Percentiles rank a stretch among this genome's conserved stretches.
Conservation (phyloP, 2,888 invertebrate genomes). For the Cinara cedri region DNA sequence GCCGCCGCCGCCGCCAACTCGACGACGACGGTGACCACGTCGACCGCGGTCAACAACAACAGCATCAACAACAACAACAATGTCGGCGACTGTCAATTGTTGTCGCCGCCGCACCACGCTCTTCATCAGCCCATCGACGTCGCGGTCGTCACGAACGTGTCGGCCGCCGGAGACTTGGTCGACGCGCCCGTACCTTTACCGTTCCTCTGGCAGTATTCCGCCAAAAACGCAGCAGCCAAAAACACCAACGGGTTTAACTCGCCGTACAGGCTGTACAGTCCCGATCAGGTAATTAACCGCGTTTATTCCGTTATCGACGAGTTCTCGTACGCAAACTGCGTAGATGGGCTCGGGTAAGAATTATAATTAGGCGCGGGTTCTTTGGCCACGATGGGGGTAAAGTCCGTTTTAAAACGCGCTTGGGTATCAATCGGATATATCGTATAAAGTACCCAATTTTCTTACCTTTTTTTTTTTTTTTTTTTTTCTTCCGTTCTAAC, state of each 20-base stretch:
- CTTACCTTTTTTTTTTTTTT: background rate
- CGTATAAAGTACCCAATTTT: background rate
- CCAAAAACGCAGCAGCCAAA: conserved; percentile 68
- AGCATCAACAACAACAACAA: conserved; percentile 58
- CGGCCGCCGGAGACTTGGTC: conserved; percentile 4
- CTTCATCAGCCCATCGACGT: conserved; percentile 57
- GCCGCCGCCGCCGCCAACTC: conserved; percentile 4
- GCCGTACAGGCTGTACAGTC: conserved; percentile 75
- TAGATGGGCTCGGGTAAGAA: too few relatives aligned
- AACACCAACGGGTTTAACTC: conserved; percentile 67
- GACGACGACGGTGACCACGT: conserved; percentile 39
- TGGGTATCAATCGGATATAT: too few relatives aligned
- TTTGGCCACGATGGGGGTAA: background rate
- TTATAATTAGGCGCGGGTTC: too few relatives aligned
- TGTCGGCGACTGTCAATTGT: conserved; percentile 48
- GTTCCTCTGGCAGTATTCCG: conserved; percentile 79
- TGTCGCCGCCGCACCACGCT: conserved; percentile 17
- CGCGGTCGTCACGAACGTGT: conserved; percentile 56
- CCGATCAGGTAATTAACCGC: conserved; percentile 74
- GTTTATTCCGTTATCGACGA: background rate
- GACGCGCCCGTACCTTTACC: conserved; percentile 62
- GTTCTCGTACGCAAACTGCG: too few relatives aligned
- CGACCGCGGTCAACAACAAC: conserved; percentile 59
- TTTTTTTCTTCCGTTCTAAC: background rate
- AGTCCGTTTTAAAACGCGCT: background rate